Evolutionary conservation across 2,888 invertebrate genomes (phyloP), one percentile per base, ranked within the genome.

Genomic region (Athrips mouffetella): DNA sequence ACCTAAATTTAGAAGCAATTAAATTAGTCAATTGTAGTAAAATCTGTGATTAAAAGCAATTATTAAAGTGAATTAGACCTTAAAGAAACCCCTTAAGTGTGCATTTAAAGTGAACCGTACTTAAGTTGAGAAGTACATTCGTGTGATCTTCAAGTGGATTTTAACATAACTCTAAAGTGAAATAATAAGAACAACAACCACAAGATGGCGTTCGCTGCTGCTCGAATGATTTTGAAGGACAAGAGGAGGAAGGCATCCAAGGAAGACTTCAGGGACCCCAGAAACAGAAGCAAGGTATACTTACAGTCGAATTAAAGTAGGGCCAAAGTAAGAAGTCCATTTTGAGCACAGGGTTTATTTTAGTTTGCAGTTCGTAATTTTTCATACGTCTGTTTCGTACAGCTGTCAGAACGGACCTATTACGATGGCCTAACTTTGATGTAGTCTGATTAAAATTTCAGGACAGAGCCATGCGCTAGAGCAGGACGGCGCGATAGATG

Each of bases 161-260:
- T n/a, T n/a, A n/a, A n/a, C n/a, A n/a, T 59, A 45, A 49, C 44
- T 45, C 35, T 47, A 44, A 47, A 50, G 52, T 48, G 48, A 23
- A 21, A 40, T 49, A 60, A 63, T 63, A 62, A 66, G 68, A 71
- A 66, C 59, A 20, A 21, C 18, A 61, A 63, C 37, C 55, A 58
- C 49, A 58, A 89, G 65, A 94, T 94, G 94, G 94, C 94, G 78
- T 94, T 94, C 76, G 94, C 94, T 40, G 94, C 94, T 37, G 94
- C 94, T 47, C 91, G 94, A 47, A 94, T 94, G 94, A 94, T 94
- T 68, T 88, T 94, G 62, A 94, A 94, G 86, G 94, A 94, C 80
- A 94, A 94, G 74, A 81, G 94, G 63, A 89, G 94, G 71, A 94
- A 94, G 90, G 89, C 94, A 44, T 94, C 94, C 47, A 94, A 94